Percentiles rank a stretch among this genome's conserved stretches.
Conservation (phyloP, 2,888 invertebrate genomes). For the Tineola bisselliella region DNA sequence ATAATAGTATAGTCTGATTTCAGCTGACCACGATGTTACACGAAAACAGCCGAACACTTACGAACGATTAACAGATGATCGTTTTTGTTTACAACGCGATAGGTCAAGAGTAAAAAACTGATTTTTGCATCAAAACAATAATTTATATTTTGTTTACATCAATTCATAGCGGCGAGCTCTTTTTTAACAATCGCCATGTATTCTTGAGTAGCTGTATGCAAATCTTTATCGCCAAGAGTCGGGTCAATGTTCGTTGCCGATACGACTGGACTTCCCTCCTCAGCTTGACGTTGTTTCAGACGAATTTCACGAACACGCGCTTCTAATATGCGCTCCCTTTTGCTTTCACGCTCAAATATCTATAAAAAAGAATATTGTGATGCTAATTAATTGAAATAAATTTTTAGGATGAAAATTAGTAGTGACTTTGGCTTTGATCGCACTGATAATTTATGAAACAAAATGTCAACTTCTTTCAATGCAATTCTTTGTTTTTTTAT, state of each 20-base stretch:
- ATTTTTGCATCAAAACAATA: too few species aligned
- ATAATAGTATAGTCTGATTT: background rate
- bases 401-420: too few species aligned
- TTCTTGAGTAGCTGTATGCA: constrained; percentile 32
- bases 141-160: too few species aligned
- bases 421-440: too few species aligned
- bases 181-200: constrained; percentile 33
- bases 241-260: constrained; percentile 28
- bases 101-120: too few species aligned
- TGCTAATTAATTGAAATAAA: too few species aligned
- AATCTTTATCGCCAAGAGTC: constrained; percentile 38
- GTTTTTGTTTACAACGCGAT: background rate
- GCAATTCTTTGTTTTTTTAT: too few species aligned
- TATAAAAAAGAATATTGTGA: constrained; percentile 28
- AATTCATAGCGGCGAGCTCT: constrained; percentile 23
- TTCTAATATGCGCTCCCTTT: constrained; percentile 90
- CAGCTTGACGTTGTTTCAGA: constrained; percentile 58
- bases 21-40: background rate
- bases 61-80: too few species aligned
- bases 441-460: too few species aligned
- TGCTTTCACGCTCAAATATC: constrained; percentile 88
- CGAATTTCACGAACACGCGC: constrained; percentile 84
- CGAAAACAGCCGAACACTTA: background rate
- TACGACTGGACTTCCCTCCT: constrained; percentile 30
- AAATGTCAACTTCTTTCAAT: too few species aligned